A percentile compares a stretch with the other conserved stretches of the same genome.
phyloP scores from a whole-genome alignment of 2,888 invertebrate species.

The Hemaris fuciformis region DNA sequence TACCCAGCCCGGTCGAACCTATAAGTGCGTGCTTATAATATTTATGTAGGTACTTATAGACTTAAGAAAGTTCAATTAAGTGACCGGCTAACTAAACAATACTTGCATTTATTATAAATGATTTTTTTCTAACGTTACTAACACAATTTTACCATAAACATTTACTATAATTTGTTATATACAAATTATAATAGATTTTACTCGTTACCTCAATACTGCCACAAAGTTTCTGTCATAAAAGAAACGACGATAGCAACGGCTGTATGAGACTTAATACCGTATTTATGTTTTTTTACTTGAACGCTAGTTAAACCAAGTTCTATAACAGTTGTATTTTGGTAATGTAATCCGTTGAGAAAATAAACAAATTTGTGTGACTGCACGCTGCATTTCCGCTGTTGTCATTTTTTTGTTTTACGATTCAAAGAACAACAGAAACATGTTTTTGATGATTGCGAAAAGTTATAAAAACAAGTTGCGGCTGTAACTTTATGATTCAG shows the following conservation, averaged over 20 bases:
- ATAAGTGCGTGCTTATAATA: background rate
- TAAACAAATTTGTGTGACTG: background rate
- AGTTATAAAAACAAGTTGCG: constrained; percentile 5
- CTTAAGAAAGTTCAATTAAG: background rate
- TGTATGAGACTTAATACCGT: too few species aligned
- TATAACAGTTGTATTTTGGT: background rate
- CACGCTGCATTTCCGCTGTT: constrained; percentile 9
- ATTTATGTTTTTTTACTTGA: too few species aligned
- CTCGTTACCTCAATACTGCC: too few species aligned
- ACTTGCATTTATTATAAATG: too few species aligned
- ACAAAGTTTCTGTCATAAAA: too few species aligned
- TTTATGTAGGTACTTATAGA: background rate
- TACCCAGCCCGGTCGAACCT: background rate
- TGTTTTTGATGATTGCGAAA: constrained; percentile 12
- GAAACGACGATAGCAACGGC: too few species aligned
- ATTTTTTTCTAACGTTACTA: too few species aligned
- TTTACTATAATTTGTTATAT: background rate
- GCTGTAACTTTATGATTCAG: constrained; percentile 13
- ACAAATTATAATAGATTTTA: too few species aligned
- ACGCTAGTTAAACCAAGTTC: too few species aligned
- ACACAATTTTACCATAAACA: too few species aligned
- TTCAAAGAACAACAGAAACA: constrained; percentile 11
- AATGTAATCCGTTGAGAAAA: background rate
- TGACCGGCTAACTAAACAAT: too few species aligned
- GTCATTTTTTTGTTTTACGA: constrained; percentile 8